Conservation (phyloP, 2,888 invertebrate genomes). For the Andrena bucephala region DNA sequence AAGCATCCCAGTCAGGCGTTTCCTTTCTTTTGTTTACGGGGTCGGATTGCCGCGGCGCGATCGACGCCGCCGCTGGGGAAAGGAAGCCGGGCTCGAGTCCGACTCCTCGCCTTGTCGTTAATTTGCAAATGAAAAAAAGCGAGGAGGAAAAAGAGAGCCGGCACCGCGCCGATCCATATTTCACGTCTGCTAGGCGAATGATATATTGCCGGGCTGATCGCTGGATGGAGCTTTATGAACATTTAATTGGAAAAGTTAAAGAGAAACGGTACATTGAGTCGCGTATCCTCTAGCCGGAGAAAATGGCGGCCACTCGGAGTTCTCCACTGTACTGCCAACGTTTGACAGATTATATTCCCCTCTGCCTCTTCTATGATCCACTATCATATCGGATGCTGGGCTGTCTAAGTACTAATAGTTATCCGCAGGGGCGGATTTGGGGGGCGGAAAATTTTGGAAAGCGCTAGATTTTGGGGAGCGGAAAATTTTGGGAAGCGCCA, state of each 20-base stretch:
- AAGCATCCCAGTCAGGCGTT: slow-evolving; percentile 47
- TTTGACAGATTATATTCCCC: neutral
- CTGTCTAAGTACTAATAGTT: too few relatives aligned
- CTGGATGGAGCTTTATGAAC: slow-evolving; percentile 29
- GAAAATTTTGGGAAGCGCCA: too few relatives aligned
- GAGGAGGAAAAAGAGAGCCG: neutral
- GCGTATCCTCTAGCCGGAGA: neutral
- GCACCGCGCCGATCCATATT: neutral
- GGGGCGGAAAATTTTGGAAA: too few relatives aligned
- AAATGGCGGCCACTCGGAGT: neutral
- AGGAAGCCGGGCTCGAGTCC: slow-evolving; percentile 7
- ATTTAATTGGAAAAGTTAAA: slow-evolving; percentile 38
- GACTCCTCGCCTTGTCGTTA: neutral
- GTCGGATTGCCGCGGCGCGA: slow-evolving; percentile 16
- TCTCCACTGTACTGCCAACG: slow-evolving; percentile 28
- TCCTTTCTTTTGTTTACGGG: slow-evolving; percentile 54
- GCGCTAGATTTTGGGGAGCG: too few relatives aligned
- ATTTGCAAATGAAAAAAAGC: neutral
- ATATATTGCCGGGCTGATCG: slow-evolving; percentile 32
- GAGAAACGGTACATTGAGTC: neutral
- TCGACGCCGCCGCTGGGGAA: slow-evolving; percentile 10
- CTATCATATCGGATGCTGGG: too few relatives aligned
- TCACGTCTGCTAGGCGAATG: neutral
- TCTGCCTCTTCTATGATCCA: too few relatives aligned
- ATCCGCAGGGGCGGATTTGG: too few relatives aligned